Evolutionary conservation across 1,140 invertebrate genomes (phyloP), one percentile per base, ranked within the genome.

Genomic region (Gonatopus flavifemur): DNA sequence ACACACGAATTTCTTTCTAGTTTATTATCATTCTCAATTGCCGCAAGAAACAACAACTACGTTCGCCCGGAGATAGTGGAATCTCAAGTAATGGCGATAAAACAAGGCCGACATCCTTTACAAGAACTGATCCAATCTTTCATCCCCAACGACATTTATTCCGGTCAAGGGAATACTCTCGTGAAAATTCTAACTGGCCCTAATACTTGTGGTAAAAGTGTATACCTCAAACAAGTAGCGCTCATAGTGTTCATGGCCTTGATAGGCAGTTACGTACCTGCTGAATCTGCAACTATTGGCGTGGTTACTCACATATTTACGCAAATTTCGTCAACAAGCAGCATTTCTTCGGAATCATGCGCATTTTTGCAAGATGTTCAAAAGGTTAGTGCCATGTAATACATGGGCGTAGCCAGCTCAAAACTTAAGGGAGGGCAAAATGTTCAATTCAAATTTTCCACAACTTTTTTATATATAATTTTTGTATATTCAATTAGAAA

Each of bases 141-240:
- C 70, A 85, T 94, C 2, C 79, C 88, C 0, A 95, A 94, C 71
- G 82, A 88, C 62, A 82, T 83, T 2, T 57, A 71, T 33, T 87
- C 86, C 33, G 82, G 81, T 10, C 63, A 67, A 1, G 65, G 66
- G 4, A 58, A 76, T 7, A 81, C 82, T 9, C 81, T 83, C 45
- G 81, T 94, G 2, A 91, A 90, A 67, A 80, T 96, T 21, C 65
- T 97, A 10, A 93, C 90, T 2, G 91, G 93, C 1, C 90, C 93
- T 1, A 97, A 97, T 76, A 85, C 90, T 7, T 91, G 90, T 68
- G 94, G 94, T 1, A 98, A 98, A 76, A 95, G 89, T 59, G 84
- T 95, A 19, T 97, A 93, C 68, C 79, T 96, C 56, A 95, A 93
- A 77, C 89, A 93, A 76, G 82, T 89, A 3, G 87, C 86, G 2